Evolutionary conservation across 2,888 invertebrate genomes (phyloP), one percentile per base, ranked within the genome.

Genomic region (Spodoptera littoralis): DNA sequence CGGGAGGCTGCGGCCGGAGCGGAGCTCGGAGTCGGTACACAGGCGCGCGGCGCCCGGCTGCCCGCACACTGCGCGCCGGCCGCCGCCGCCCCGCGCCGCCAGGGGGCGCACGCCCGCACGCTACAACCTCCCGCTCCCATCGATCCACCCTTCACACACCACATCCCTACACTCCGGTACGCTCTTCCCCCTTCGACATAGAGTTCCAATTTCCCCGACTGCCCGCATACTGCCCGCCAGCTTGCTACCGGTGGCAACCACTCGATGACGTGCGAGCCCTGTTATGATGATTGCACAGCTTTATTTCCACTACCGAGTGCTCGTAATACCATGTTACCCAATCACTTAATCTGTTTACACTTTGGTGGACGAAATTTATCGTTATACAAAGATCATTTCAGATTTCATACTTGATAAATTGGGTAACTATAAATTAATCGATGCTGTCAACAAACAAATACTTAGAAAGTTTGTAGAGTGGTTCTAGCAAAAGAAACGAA

Each of bases 111-210:
- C 27, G 27, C 27, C 78, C 82, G 65, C 79, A 49, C 67, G 36
- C 70, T 52, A 66, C 78, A 65, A 68, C 79, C 83, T 76, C 85
- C 83, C 85, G 75, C 82, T 70, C 76, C 83, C 90, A 93, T 93
- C 93, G 93, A 93, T 93, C 93, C 90, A 88, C 89, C 89, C 89
- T 85, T 78, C 80, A 67, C 66, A 68, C 69, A 72, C 74, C 65
- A 64, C 60, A 73, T 58, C 65, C 51, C 71, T 62, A 60, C 72
- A 68, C 60, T 66, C 55, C 63, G 49, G 50, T 47, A 67, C 64
- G 52, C 70, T 77, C 77, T 81, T 85, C 85, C 73, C 65, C 52
- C 64, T 24, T 73, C 47, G 50, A n/a, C 41, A 72, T 83, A 91
- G 71, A 75, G 82, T 68, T 77, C 80, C 84, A 65, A 86, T 82